A percentile compares a stretch with the other conserved stretches of the same genome.
Evolutionary conservation across 2,888 invertebrate genomes (phyloP).

Genomic region (Ochlodes sylvanus): DNA sequence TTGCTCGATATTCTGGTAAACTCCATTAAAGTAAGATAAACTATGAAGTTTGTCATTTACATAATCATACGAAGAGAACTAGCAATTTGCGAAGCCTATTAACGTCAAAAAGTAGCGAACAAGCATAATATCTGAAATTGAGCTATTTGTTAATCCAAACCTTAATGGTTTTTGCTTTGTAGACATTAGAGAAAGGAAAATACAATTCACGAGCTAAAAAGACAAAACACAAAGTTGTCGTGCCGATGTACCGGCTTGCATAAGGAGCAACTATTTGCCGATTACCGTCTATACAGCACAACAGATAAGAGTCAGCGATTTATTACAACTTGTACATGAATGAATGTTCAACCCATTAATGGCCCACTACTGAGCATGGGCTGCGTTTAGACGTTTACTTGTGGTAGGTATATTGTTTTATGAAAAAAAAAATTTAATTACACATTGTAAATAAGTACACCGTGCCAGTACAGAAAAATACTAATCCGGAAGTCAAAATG

Average conservation of each 20-base stretch:
- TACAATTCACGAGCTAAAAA: constrained; percentile 50
- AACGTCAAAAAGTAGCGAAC: constrained; percentile 12
- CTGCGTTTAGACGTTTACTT: too few relatives aligned
- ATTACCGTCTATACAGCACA: constrained; percentile 51
- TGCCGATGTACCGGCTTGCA: constrained; percentile 73
- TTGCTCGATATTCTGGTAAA: constrained; percentile 2
- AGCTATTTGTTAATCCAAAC: constrained; percentile 26
- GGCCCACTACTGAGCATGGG: too few relatives aligned
- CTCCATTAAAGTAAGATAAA: constrained; percentile 5
- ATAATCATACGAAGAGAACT: constrained; percentile 8
- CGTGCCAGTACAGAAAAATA: too few relatives aligned
- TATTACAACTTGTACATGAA: neutral
- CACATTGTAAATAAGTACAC: too few relatives aligned
- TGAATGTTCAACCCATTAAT: too few relatives aligned
- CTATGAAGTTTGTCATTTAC: neutral
- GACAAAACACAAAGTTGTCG: constrained; percentile 62
- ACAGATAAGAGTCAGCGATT: constrained; percentile 53
- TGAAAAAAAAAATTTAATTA: too few relatives aligned
- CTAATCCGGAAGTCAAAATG: too few relatives aligned
- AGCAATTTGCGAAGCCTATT: constrained; percentile 15
- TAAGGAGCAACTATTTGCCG: constrained; percentile 73
- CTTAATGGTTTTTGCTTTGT: constrained; percentile 38
- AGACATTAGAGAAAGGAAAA: constrained; percentile 44
- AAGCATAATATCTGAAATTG: constrained; percentile 25
- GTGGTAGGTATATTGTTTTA: too few relatives aligned